Percentiles rank a stretch among this genome's conserved stretches.
Evolutionary conservation across 2,113 vertebrate species (phyloP).

Genomic region (Callipepla squamata): DNA sequence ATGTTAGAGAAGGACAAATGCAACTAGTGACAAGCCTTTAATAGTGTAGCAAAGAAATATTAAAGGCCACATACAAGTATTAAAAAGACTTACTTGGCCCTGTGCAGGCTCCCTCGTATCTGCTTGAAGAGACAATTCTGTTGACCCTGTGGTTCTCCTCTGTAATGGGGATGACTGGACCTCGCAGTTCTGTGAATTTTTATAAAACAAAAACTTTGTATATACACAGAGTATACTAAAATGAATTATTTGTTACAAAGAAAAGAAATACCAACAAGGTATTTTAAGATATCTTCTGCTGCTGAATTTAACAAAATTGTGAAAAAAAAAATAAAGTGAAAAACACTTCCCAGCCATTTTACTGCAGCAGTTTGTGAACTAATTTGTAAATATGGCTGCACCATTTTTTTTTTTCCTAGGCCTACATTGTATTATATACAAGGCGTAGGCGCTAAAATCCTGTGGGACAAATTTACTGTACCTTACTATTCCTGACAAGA

Average conservation of each 20-base stretch:
- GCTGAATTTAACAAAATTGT: slow-evolving; percentile 87
- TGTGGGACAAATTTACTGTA: slow-evolving; percentile 90
- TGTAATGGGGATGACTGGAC: slow-evolving; percentile 79
- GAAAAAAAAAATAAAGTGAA: slow-evolving; percentile 72
- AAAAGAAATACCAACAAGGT: slow-evolving; percentile 94
- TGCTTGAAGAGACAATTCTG: slow-evolving; percentile 70
- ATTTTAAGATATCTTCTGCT: slow-evolving; percentile 92
- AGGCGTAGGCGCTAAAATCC: slow-evolving; percentile 87
- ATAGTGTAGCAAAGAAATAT: slow-evolving; percentile 82
- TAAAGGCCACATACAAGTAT: slow-evolving; percentile 76
- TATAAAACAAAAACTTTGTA: slow-evolving; percentile 91
- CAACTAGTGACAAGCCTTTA: slow-evolving; percentile 99
- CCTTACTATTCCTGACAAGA: slow-evolving; percentile 90
- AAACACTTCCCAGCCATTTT: slow-evolving; percentile 84
- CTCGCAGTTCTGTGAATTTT: slow-evolving; percentile 86
- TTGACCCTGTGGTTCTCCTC: slow-evolving; percentile 80
- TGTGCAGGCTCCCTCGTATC: slow-evolving; percentile 63
- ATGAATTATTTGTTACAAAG: slow-evolving; percentile 90
- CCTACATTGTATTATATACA: slow-evolving; percentile 96
- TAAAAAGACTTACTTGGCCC: slow-evolving; percentile 71
- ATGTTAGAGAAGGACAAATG: slow-evolving; percentile 99
- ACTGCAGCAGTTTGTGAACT: slow-evolving; percentile 88
- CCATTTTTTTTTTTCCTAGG: slow-evolving; percentile 83
- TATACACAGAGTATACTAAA: slow-evolving; percentile 93
- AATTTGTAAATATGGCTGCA: slow-evolving; percentile 97